Conservation (phyloP, 2,113 vertebrate genomes). For the Hippocampus barbouri region DNA sequence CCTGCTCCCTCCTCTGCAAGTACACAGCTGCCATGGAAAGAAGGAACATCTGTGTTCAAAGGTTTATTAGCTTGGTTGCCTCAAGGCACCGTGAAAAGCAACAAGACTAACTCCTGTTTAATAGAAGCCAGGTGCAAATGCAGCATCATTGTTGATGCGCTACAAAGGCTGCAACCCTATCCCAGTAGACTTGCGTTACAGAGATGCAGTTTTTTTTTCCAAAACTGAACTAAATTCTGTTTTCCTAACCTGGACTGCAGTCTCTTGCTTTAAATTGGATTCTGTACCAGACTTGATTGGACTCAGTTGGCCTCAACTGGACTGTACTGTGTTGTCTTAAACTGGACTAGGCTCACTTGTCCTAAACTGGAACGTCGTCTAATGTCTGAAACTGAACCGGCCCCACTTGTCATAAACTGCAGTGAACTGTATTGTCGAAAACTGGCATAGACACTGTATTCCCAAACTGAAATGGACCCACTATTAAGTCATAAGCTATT, state of each 20-base stretch:
- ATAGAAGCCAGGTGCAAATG: slow-evolving; percentile 54
- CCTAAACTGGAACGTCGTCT: background rate
- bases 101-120: slow-evolving; percentile 49
- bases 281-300: too few relatives aligned
- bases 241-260: too few relatives aligned
- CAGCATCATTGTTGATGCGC: background rate
- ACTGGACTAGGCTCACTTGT: background rate
- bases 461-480: too few relatives aligned
- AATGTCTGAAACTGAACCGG: background rate
- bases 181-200: background rate
- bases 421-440: too few relatives aligned
- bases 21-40: background rate
- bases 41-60: slow-evolving; percentile 16
- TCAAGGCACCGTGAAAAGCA: slow-evolving; percentile 45
- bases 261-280: too few relatives aligned
- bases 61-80: slow-evolving; percentile 22
- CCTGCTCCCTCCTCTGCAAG: background rate
- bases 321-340: slow-evolving; percentile 14
- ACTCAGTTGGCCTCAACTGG: slow-evolving; percentile 7
- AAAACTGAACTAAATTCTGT: too few relatives aligned
- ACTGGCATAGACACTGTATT: too few relatives aligned
- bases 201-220: background rate
- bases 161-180: background rate
- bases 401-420: too few relatives aligned
- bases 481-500: too few relatives aligned